Evolutionary conservation across 2,797 vertebrate genomes (phyloP).

Genomic region (Amphiprion clarkii): DNA sequence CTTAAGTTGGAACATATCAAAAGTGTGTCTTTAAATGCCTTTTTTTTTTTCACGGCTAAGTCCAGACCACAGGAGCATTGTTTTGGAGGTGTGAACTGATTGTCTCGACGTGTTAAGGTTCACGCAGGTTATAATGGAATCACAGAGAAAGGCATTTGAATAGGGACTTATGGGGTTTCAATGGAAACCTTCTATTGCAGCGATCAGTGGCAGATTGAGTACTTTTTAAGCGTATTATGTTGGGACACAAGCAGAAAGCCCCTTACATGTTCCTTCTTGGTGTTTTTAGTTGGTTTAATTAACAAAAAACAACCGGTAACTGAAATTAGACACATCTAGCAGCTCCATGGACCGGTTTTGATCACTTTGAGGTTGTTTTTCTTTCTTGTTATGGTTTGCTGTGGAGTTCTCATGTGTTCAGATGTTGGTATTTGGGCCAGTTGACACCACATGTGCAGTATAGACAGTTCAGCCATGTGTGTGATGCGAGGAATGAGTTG

Average conservation of each 20-base stretch:
- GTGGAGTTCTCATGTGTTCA: too few relatives aligned
- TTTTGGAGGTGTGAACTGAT: constrained; percentile 56
- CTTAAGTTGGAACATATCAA: constrained; percentile 33
- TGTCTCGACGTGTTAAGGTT: constrained; percentile 57
- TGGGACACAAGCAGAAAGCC: not conserved
- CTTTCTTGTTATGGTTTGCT: too few relatives aligned
- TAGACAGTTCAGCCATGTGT: constrained; percentile 43
- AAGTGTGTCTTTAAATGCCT: constrained; percentile 43
- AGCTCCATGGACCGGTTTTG: too few relatives aligned
- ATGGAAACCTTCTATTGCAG: constrained; percentile 26
- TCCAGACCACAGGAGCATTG: constrained; percentile 15
- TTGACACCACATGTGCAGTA: too few relatives aligned
- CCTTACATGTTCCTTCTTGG: not conserved
- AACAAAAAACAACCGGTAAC: not conserved
- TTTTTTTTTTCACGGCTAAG: constrained; percentile 2
- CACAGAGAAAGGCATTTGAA: constrained; percentile 53
- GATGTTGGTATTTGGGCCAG: too few relatives aligned
- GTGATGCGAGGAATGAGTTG: constrained; percentile 76
- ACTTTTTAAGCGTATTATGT: not conserved
- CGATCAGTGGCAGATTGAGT: not conserved
- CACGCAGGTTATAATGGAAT: constrained; percentile 62
- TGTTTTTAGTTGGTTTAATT: not conserved
- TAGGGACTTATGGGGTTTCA: constrained; percentile 35
- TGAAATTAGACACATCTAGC: too few relatives aligned
- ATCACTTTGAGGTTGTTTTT: too few relatives aligned